These are phyloP conservation scores for Galaxias olidus DNA, from an alignment of 2,797 vertebrate genomes.

Conservation along the genomic window DNA sequence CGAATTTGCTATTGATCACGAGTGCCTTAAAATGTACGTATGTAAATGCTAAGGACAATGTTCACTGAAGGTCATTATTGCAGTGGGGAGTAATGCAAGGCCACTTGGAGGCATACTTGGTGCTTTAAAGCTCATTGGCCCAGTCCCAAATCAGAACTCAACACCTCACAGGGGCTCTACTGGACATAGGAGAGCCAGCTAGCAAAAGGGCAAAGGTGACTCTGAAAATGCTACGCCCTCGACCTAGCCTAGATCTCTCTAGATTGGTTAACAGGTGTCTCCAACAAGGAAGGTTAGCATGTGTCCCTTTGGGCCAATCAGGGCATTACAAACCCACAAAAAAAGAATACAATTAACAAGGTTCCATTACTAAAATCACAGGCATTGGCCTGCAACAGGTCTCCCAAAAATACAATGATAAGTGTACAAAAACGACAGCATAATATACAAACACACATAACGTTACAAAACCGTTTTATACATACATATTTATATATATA, in stretches of 20 bases:
- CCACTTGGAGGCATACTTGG: conserved; percentile 1
- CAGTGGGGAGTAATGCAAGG: neutral
- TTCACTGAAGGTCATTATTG: neutral
- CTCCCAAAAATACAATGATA: conserved; percentile 24
- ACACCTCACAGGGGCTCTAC: neutral
- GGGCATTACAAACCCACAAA: too few relatives aligned
- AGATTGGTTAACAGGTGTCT: too few relatives aligned
- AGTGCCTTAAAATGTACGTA: neutral
- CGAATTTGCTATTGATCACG: neutral
- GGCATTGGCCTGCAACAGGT: conserved; percentile 19
- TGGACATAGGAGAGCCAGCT: neutral
- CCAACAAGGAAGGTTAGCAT: too few relatives aligned
- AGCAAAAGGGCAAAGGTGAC: neutral
- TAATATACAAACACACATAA: neutral
- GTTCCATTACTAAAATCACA: conserved; percentile 27
- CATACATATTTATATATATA: neutral
- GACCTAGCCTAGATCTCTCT: too few relatives aligned
- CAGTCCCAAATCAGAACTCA: conserved; percentile 10
- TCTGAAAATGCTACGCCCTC: too few relatives aligned
- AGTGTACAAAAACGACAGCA: conserved; percentile 12
- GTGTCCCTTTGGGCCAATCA: too few relatives aligned
- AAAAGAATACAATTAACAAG: conserved; percentile 18
- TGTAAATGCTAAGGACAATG: neutral
- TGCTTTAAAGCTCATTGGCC: conserved; percentile 45
- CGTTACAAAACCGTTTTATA: neutral